A percentile compares a stretch with the other conserved stretches of the same genome.
Conservation (phyloP, 2,888 invertebrate genomes). For the Uloborus plumipes region DNA sequence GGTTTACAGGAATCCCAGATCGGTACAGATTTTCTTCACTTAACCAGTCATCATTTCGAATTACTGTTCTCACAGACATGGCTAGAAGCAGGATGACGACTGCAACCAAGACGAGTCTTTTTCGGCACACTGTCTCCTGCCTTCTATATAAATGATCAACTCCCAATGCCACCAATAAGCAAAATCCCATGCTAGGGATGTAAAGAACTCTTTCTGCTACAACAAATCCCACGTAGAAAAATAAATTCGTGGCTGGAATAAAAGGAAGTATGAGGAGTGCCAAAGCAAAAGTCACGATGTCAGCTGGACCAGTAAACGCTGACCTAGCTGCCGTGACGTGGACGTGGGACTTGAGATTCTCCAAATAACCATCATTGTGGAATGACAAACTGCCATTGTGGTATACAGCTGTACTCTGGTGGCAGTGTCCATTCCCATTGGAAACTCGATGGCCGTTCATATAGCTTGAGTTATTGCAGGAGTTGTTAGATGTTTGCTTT, state of each 20-base stretch:
- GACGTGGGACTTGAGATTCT: neutral
- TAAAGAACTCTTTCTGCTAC: constrained; percentile 96
- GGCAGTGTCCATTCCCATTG: constrained; percentile 32
- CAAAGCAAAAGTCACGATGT: constrained; percentile 75
- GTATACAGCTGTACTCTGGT: neutral
- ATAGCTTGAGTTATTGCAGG: constrained; percentile 10
- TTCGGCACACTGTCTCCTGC: constrained; percentile 25
- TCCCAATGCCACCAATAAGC: constrained; percentile 86
- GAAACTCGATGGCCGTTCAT: constrained; percentile 28
- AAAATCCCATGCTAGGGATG: constrained; percentile 95
- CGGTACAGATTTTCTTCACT: constrained; percentile 93
- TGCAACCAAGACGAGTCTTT: constrained; percentile 20
- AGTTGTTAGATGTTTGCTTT: constrained; percentile 6
- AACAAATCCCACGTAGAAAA: constrained; percentile 98
- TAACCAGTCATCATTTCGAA: constrained; percentile 90
- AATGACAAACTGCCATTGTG: neutral
- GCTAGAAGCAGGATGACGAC: constrained; percentile 10
- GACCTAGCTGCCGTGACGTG: constrained; percentile 18
- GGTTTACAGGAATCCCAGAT: constrained; percentile 91
- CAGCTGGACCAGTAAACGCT: constrained; percentile 71
- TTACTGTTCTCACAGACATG: constrained; percentile 78
- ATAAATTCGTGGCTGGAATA: constrained; percentile 93
- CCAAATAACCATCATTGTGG: neutral
- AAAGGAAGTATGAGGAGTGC: constrained; percentile 89
- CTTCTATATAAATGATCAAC: constrained; percentile 54